Evolutionary conservation across 2,113 vertebrate species (phyloP), one percentile per base, ranked within the genome.

Genomic region (Origma solitaria): DNA sequence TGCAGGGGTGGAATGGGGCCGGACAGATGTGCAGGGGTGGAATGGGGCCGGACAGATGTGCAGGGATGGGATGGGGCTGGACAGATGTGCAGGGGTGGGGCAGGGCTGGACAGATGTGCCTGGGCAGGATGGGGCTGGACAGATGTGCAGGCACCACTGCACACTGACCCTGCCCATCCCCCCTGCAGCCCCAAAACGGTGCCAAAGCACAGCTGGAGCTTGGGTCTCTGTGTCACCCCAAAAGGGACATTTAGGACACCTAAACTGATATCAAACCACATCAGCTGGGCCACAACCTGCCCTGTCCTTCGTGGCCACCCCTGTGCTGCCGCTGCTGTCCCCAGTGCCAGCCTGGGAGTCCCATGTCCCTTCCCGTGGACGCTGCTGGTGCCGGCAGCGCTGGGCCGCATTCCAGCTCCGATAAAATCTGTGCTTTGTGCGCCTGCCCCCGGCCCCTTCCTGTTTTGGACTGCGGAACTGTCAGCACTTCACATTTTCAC

Each of bases 251-350:
- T 20, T 6, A 56, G 44, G 35, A 45, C 27, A 33, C 18, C 35
- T 10, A 2, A 82, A 19, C 1, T 0, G 38, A 3, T 4, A 31
- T 35, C 1, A 4, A 5, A 51, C 1, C 0, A 1, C 56, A 19
- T 5, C 68, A 24, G 54, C 40, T 2, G 24, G 58, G n/a, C 24
- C 75, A 14, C 40, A 8, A 0, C 23, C 35, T 10, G 31, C 56
- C 49, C 56, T 12, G 56, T n/a, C n/a, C 75, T 2, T 17, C 65
- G 65, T 0, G 4, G 33, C 15, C 72, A 28, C 15, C 22, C 50
- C 7, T 35, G 30, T 33, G 45, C 50, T 61, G 2, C n/a, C n/a
- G n/a, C 1, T 5, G 0, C 10, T 0, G 1, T 37, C 62, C 49
- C 53, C 6, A 0, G 13, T 2, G 54, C 82, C 13, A 0, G 31